Evolutionary conservation across 2,888 invertebrate species (phyloP).

Genomic region (Apamea crenata): DNA sequence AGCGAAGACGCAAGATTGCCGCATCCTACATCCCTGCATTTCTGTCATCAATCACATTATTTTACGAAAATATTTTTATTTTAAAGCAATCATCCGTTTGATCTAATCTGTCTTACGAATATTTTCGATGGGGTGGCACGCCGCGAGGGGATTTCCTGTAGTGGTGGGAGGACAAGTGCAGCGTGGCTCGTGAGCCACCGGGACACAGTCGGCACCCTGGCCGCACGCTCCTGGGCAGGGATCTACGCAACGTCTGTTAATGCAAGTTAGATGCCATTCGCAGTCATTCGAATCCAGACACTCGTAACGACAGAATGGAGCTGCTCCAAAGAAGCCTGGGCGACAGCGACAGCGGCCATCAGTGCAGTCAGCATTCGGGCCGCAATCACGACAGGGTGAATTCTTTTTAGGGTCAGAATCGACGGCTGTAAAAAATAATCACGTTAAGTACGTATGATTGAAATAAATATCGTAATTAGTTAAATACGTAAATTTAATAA

Average conservation of each 20-base stretch:
- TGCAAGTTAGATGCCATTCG: conserved; percentile 92
- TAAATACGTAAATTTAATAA: conserved; percentile 1
- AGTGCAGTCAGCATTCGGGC: conserved; percentile 93
- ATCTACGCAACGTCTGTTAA: conserved; percentile 93
- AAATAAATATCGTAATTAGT: background rate
- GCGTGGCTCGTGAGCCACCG: conserved; percentile 93
- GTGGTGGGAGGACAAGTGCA: conserved; percentile 92
- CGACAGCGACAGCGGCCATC: conserved; percentile 93
- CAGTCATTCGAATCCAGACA: conserved; percentile 94
- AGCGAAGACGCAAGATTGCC: conserved; percentile 82
- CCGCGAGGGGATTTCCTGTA: conserved; percentile 94
- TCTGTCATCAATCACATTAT: conserved; percentile 35
- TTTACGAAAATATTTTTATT: conserved; percentile 35
- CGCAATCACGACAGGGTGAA: conserved; percentile 93
- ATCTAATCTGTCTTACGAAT: conserved; percentile 86
- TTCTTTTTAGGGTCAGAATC: conserved; percentile 83
- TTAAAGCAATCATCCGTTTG: conserved; percentile 82
- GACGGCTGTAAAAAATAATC: conserved; percentile 71
- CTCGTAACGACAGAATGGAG: conserved; percentile 94
- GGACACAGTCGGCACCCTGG: conserved; percentile 92
- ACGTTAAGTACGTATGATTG: conserved; percentile 17
- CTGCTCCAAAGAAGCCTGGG: conserved; percentile 92
- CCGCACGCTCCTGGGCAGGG: conserved; percentile 95
- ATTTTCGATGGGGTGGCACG: conserved; percentile 90
- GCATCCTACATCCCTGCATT: conserved; percentile 63